These are phyloP conservation scores for Pyrrhura leucotis DNA, from an alignment of 2,797 vertebrate genomes.

Conservation along the genomic window DNA sequence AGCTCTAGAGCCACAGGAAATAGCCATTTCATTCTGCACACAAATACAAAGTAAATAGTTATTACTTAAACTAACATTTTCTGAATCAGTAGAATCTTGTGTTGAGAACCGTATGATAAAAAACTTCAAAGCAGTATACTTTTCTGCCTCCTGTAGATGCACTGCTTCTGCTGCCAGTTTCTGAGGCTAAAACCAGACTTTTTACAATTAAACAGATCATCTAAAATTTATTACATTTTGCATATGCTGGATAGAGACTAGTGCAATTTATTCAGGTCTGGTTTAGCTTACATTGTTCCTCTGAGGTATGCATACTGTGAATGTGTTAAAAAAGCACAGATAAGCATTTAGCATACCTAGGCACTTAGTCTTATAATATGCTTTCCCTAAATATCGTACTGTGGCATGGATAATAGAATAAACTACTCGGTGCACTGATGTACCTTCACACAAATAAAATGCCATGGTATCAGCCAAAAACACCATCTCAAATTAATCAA, in stretches of 20 bases:
- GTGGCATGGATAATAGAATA: background rate
- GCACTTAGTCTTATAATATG: background rate
- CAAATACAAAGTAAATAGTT: background rate
- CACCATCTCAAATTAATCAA: background rate
- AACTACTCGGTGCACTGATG: background rate
- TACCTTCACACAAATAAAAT: background rate
- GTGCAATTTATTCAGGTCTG: background rate
- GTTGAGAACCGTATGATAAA: background rate
- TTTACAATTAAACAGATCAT: background rate
- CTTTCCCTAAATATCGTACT: background rate
- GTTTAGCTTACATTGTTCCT: background rate
- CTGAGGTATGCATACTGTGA: background rate
- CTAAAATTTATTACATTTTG: background rate
- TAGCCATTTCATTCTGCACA: conserved; percentile 89
- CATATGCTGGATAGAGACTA: background rate
- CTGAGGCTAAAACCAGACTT: background rate
- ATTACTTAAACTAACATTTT: background rate
- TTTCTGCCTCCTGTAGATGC: background rate
- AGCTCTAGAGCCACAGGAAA: conserved; percentile 95
- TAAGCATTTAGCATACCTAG: background rate
- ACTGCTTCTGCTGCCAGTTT: background rate
- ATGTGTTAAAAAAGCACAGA: background rate
- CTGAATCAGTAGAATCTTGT: background rate
- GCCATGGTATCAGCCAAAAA: background rate
- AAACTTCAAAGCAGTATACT: background rate